These are phyloP conservation scores for Phortica magna DNA, from an alignment of 2,888 invertebrate species.

Conservation along the genomic window DNA sequence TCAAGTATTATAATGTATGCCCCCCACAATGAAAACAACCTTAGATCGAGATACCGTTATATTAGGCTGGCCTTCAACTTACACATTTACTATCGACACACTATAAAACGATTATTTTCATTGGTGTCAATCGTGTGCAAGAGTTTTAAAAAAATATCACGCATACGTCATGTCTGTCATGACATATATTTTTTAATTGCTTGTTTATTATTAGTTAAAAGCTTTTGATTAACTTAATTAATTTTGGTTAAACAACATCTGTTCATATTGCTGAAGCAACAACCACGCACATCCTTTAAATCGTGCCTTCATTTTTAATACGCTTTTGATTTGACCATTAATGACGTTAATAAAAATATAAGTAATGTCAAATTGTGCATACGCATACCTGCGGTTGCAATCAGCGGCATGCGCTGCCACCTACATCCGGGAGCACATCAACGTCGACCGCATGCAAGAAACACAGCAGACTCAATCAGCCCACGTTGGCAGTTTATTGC, in stretches of 20 bases:
- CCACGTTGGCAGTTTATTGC: constrained; percentile 1
- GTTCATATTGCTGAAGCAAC: no score
- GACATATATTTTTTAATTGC: not conserved
- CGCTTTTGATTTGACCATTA: no score
- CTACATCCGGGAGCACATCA: not conserved
- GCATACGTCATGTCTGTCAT: constrained; percentile 62
- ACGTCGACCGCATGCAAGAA: not conserved
- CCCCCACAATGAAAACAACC: no score
- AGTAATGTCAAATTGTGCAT: not conserved
- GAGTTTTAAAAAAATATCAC: constrained; percentile 44
- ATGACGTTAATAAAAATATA: not conserved
- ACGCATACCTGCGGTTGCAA: constrained; percentile 2
- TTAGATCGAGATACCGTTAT: no score
- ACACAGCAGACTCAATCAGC: not conserved
- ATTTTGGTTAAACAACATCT: no score
- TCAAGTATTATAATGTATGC: no score
- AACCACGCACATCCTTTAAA: no score
- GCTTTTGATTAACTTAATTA: not conserved
- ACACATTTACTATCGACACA: no score
- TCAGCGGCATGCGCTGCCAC: not conserved
- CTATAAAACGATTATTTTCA: no score
- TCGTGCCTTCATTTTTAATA: no score
- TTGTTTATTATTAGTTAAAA: not conserved
- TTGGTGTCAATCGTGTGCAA: no score
- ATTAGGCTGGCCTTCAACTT: no score